A percentile compares a stretch with the other conserved stretches of the same genome.
Evolutionary conservation across 2,113 vertebrate species (phyloP).

Genomic region (Lota lota): DNA sequence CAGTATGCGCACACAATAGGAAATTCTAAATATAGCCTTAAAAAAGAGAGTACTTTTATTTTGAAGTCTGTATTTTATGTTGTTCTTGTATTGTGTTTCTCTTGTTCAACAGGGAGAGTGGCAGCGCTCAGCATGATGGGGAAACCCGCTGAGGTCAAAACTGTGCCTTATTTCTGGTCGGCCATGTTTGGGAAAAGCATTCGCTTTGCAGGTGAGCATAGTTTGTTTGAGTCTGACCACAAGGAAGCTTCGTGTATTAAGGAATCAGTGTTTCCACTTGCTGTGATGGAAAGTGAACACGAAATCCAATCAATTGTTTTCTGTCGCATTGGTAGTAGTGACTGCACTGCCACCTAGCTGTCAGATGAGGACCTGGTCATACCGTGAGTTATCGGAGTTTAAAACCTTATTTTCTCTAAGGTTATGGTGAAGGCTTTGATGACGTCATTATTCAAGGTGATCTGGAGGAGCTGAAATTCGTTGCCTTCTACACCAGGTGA

Average conservation of each 20-base stretch:
- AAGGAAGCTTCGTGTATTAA: background rate
- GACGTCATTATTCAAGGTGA: conserved; percentile 97
- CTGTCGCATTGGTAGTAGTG: background rate
- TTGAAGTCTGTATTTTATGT: background rate
- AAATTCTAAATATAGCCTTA: too few relatives aligned
- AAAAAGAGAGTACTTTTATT: too few relatives aligned
- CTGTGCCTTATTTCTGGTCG: conserved; percentile 93
- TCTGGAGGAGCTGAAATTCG: conserved; percentile 93
- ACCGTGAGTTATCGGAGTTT: background rate
- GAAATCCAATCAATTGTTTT: background rate
- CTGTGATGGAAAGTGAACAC: background rate
- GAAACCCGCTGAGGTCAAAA: conserved; percentile 84
- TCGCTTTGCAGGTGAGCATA: conserved; percentile 83
- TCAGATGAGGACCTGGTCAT: background rate
- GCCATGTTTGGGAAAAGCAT: conserved; percentile 97
- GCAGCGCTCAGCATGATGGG: conserved; percentile 94
- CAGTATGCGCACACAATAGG: too few relatives aligned
- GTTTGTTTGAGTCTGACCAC: background rate
- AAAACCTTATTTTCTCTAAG: conserved; percentile 58
- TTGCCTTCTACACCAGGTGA: conserved; percentile 97
- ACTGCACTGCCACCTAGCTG: conserved; percentile 51
- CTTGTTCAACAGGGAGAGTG: conserved; percentile 77
- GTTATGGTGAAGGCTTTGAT: conserved; percentile 94
- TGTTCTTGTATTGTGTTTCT: conserved; percentile 2
- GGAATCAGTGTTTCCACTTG: background rate